phyloP scores from a whole-genome alignment of 2,888 invertebrate species.

The Beris morrisii region DNA sequence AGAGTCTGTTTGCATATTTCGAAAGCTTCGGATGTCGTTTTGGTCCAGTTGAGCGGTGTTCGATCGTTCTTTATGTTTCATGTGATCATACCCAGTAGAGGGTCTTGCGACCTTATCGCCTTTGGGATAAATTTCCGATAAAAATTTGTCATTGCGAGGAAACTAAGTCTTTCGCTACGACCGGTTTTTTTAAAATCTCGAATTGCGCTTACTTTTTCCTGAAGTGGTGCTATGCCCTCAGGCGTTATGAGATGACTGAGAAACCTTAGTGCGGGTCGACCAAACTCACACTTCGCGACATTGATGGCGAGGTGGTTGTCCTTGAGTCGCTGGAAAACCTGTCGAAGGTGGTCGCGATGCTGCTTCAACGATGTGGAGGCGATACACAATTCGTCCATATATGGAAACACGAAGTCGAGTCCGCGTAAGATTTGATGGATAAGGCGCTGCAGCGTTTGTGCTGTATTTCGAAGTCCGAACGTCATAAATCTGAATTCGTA shows the following conservation, averaged over 20 bases:
- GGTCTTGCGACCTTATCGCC: not conserved
- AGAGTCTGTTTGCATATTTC: not conserved
- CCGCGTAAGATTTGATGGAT: not conserved
- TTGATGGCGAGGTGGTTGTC: slow-evolving; percentile 41
- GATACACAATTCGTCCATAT: slow-evolving; percentile 43
- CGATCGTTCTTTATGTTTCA: not conserved
- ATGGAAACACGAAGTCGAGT: slow-evolving; percentile 39
- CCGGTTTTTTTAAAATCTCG: no score
- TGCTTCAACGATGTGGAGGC: slow-evolving; percentile 38
- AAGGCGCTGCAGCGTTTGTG: not conserved
- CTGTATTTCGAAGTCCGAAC: no score
- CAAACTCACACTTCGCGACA: slow-evolving; percentile 26
- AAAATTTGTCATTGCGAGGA: not conserved
- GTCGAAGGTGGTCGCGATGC: slow-evolving; percentile 39
- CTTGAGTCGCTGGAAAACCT: slow-evolving; percentile 38
- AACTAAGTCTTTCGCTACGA: not conserved
- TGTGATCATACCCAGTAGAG: not conserved
- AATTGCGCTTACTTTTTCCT: not conserved
- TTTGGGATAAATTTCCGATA: slow-evolving; percentile 3
- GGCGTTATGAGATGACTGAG: no score
- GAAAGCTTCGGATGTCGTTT: not conserved
- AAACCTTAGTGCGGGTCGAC: no score
- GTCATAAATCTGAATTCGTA: no score
- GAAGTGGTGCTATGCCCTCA: not conserved
- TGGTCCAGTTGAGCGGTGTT: not conserved